Evolutionary conservation across 2,888 invertebrate species (phyloP), one percentile per base, ranked within the genome.

Genomic region (Mongoloraphidia duomilia): DNA sequence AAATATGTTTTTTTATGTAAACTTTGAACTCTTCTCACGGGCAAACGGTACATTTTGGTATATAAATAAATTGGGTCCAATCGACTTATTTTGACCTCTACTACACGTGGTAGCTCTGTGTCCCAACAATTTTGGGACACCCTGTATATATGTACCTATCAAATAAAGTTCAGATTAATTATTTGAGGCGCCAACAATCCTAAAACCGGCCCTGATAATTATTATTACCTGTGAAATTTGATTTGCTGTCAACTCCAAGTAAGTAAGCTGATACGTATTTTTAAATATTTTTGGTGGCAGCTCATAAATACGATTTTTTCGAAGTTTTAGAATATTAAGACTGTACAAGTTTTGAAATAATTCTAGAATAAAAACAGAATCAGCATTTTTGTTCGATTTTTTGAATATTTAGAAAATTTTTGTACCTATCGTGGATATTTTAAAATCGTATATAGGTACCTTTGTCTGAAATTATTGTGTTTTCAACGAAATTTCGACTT

Each of bases 161-260:
- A 26, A 26, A 26, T 6, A 26, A 26, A 26, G 26, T 26, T 26
- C 26, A 26, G 6, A 17, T 17, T 17, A 17, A 17, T 17, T 4
- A 17, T 17, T 17, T 17, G 17, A 17, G 17, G 6, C 26, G 26
- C 26, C 6, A 26, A 17, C 26, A 26, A 26, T 6, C 26, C 6
- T 26, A 26, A 26, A 26, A 3, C 26, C 26, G 26, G 6, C 26
- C 6, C 1, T 26, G 3, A 26, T 39, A 44, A 47, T 44, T 45
- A 36, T 44, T 45, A 36, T 52, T 58, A 66, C 66, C 56, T 68
- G 69, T 49, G 67, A 64, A 41, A 78, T 62, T 56, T 72, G 68
- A 57, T 79, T 79, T 49, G 69, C 68, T 2, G 76, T 74, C 44
- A 79, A 59, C 61, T 78, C 76, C 55, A 79, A 59, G 48, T 70